phyloP scores from a whole-genome alignment of 2,113 vertebrate genomes.

The Empidonax alnorum region DNA sequence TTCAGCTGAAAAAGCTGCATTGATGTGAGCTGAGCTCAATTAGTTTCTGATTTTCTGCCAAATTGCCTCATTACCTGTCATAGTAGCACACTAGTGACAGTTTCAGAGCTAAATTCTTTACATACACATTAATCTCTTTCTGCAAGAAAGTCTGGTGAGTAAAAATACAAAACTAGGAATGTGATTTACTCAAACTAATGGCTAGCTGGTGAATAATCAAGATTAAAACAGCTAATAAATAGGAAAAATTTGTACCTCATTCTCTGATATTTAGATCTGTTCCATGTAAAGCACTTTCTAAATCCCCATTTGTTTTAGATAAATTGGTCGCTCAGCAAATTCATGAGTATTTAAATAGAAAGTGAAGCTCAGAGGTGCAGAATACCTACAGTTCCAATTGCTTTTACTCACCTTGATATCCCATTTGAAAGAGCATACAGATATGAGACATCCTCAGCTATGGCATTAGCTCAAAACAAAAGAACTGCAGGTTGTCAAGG shows the following conservation, averaged over 20 bases:
- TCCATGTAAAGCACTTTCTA: neutral
- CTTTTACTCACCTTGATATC: neutral
- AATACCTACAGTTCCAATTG: neutral
- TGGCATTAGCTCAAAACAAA: neutral
- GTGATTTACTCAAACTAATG: conserved; percentile 49
- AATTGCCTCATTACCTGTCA: conserved; percentile 79
- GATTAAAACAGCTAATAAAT: neutral
- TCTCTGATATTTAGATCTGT: neutral
- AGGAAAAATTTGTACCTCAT: neutral
- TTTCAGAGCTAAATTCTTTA: conserved; percentile 50
- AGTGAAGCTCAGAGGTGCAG: neutral
- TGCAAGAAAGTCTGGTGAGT: conserved; percentile 39
- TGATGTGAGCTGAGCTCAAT: conserved; percentile 77
- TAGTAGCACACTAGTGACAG: conserved; percentile 42
- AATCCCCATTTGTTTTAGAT: neutral
- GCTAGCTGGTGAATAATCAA: conserved; percentile 16
- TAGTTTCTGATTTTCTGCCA: conserved; percentile 79
- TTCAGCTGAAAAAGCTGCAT: conserved; percentile 57
- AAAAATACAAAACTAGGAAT: conserved; percentile 27
- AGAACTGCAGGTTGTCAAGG: neutral
- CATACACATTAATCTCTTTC: conserved; percentile 42
- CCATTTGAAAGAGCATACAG: neutral
- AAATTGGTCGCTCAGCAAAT: neutral
- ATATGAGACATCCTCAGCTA: neutral
- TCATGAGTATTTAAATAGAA: neutral